Percentiles rank a stretch among this genome's conserved stretches.
These are phyloP conservation scores for Serranus cabrilla DNA, from an alignment of 2,797 vertebrate species.

Conservation along the genomic window DNA sequence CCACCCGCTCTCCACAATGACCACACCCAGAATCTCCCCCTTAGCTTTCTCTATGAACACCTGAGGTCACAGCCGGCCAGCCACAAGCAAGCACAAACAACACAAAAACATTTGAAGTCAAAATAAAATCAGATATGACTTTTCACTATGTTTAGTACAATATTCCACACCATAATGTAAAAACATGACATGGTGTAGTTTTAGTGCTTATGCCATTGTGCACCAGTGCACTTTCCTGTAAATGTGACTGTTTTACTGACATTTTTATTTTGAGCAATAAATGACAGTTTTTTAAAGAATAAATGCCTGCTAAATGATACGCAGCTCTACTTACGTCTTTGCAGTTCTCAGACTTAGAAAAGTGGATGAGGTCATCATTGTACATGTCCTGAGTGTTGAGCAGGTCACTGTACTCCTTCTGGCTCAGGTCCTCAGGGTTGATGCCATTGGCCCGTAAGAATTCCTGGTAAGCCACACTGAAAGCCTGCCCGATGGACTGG, in stretches of 20 bases:
- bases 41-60: slow-evolving; percentile 96
- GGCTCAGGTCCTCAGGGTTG: slow-evolving; percentile 96
- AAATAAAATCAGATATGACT: not conserved
- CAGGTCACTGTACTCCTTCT: slow-evolving; percentile 96
- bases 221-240: too few relatives aligned
- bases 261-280: not conserved
- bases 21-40: slow-evolving; percentile 95
- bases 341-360: slow-evolving; percentile 98
- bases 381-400: slow-evolving; percentile 98
- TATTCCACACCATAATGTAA: not conserved
- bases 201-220: not conserved
- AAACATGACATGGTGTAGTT: not conserved
- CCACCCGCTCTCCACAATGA: slow-evolving; percentile 98
- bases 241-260: too few relatives aligned
- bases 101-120: slow-evolving; percentile 1
- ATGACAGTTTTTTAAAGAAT: not conserved
- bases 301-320: not conserved
- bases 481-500: slow-evolving; percentile 96
- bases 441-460: slow-evolving; percentile 96
- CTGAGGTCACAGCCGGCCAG: slow-evolving; percentile 69
- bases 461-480: slow-evolving; percentile 97
- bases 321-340: slow-evolving; percentile 89
- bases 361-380: slow-evolving; percentile 97
- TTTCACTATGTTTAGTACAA: not conserved
- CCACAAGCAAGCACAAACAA: not conserved